Percentiles rank a stretch among this genome's conserved stretches.
Evolutionary conservation across 2,113 vertebrate species (phyloP).

Genomic region (Craseonycteris thonglongyai): DNA sequence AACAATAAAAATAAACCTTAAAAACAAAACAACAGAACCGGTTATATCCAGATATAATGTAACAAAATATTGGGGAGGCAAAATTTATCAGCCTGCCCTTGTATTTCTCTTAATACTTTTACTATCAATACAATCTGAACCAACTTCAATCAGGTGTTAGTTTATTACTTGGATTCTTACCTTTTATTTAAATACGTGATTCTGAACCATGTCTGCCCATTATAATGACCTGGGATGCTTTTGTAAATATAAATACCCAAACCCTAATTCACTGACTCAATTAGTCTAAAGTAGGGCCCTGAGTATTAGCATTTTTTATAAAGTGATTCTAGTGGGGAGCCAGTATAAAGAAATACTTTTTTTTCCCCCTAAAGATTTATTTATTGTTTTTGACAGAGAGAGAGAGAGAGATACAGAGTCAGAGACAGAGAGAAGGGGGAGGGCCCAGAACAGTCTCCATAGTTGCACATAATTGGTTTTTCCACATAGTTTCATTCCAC

Average conservation of each 20-base stretch:
- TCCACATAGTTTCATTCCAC: no score
- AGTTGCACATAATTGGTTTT: no score
- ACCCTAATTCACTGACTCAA: neutral
- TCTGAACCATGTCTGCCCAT: neutral
- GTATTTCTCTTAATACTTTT: neutral
- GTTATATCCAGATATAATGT: no score
- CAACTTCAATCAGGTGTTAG: neutral
- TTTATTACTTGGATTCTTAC: slow-evolving; percentile 1
- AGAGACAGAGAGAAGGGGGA: no score
- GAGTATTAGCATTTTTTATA: neutral
- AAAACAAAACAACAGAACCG: no score
- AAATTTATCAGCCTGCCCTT: no score
- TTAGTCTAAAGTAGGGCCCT: neutral
- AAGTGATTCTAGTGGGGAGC: neutral
- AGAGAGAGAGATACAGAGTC: no score
- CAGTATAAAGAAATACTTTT: neutral
- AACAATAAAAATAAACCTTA: no score
- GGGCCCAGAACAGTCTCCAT: no score
- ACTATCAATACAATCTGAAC: neutral
- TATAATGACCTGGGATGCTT: neutral
- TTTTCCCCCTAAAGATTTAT: no score
- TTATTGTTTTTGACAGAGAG: no score
- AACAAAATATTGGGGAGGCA: no score
- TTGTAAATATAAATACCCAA: neutral
- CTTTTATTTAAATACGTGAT: slow-evolving; percentile 8